Base-by-base conservation (phyloP, 2,888 invertebrate species). In the Apoderus coryli region DNA sequence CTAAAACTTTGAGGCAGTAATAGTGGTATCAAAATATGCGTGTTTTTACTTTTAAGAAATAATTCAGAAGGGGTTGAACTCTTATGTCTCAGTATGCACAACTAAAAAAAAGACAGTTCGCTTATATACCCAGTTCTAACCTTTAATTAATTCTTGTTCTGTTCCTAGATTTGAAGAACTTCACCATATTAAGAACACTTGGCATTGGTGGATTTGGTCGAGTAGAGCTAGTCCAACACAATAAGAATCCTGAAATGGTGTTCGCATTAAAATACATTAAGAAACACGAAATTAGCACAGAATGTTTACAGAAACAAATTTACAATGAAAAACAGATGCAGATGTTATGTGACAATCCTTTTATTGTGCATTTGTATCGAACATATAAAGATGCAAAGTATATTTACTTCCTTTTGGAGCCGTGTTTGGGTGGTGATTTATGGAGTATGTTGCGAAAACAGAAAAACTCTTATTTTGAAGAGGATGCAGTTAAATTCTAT, bases 331-430 rank as follows among this genome's bases (percentile, higher is more conserved):
- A 82, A 54, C 69, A 75, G 42, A 82, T 90, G 34, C 76, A 77
- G 70, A 67, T 82, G 69, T 64, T 69, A 45, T 79, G 81, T 48
- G 70, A 78, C 29, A 76, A 73, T 34, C 72, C 73, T 1, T 90
- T 89, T 54, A 64, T 54, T 27, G 57, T 37, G 53, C 88, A 89
- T 51, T 62, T 93, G 33, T 88, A 78, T 19, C 76, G 76, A 45
- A 92, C 90, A 4, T 92, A 78, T 57, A 79, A 80, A 48, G 90
- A 93, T 57, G 70, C 69, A 35, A 89, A 86, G 52, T 88, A 79
- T 55, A 75, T 93, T 1, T 93, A 92, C 56, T 86, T 92, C 64
- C 59, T 93, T 27, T 77, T 93, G 76, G 92, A 93, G 59, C 80
- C 81, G 1, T 84, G 90, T 43, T 66, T 92, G 33, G 93, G 92